Percentiles rank a stretch among this genome's conserved stretches.
Evolutionary conservation across 2,888 invertebrate species (phyloP).

Genomic region (Eremobia ochroleuca): DNA sequence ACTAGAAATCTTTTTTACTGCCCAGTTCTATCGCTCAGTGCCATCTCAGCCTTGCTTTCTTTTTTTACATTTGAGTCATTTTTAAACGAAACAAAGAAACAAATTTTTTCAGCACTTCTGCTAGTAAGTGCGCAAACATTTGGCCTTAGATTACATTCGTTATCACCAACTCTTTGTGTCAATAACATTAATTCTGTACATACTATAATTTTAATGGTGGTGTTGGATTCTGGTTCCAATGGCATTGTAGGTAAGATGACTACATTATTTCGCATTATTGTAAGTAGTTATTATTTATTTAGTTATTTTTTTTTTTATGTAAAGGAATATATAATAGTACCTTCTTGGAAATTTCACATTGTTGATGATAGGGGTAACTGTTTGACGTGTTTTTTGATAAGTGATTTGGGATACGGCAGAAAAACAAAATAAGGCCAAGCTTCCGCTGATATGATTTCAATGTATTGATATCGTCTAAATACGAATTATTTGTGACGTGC

Average conservation of each 20-base stretch:
- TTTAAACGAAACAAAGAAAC: not conserved
- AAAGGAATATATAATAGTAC: constrained; percentile 19
- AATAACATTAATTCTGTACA: constrained; percentile 35
- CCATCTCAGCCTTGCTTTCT: not conserved
- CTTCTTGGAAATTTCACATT: constrained; percentile 27
- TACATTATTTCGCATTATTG: constrained; percentile 20
- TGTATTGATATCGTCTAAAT: constrained; percentile 12
- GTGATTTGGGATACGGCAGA: constrained; percentile 29
- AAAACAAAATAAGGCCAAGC: constrained; percentile 28
- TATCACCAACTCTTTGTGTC: constrained; percentile 25
- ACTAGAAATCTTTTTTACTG: not conserved
- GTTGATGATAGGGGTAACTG: constrained; percentile 18
- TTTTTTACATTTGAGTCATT: constrained; percentile 8
- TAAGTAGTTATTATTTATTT: constrained; percentile 7
- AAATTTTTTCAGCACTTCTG: constrained; percentile 1
- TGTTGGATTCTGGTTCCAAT: constrained; percentile 49
- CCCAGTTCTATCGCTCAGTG: not conserved
- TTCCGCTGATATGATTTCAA: constrained; percentile 33
- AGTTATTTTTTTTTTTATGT: constrained; percentile 8
- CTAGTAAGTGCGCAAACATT: constrained; percentile 32
- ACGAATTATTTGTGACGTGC: constrained; percentile 29
- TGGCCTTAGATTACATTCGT: constrained; percentile 23
- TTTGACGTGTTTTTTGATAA: constrained; percentile 42
- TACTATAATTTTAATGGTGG: constrained; percentile 53
- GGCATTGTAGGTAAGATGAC: constrained; percentile 58